Base-by-base conservation (phyloP, 2,797 vertebrate species). In the Manis pentadactyla region DNA sequence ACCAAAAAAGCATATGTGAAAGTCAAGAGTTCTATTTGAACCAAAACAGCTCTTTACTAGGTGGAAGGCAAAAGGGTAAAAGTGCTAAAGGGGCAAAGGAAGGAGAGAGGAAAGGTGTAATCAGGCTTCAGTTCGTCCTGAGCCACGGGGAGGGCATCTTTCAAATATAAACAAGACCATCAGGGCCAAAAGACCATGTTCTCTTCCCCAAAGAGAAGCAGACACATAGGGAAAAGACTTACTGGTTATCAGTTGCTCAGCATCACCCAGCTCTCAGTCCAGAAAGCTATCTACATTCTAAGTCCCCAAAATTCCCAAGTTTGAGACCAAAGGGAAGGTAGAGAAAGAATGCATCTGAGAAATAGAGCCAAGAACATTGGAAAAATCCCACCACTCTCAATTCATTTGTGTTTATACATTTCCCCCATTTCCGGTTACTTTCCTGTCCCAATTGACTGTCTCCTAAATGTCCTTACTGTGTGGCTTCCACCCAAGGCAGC, bases 111-210 rank as follows among this genome's bases (percentile, higher is more conserved):
- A 3, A 29, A 51, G 9, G 1, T 3, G 14, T 13, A 64, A 85
- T 46, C 53, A 29, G 12, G 46, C 11, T 78, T 74, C 42, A 46
- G 51, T n/a, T 46, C 34, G 51, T 86, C 78, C 69, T 61, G 23
- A 84, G n/a, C 74, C 51, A 91, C 93, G 87, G 27, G 55, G 34
- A 78, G 15, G 39, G 12, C 21, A 49, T 39, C 9, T 89, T 74
- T 81, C 21, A 51, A 90, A 85, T 18, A 68, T 61, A 93, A 83
- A n/a, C 68, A 37, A 57, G 51, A 69, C 31, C 46, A 17, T 90
- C 31, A 90, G 61, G 71, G 29, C 91, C 49, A 96, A 89, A 73
- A 37, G 66, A 94, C 78, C 27, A 1, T 49, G 10, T 90, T 69
- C 74, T 68, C 46, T 46, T 25, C 49, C 53, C 7, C 61, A 34